These are phyloP conservation scores for Uria aalge DNA, from an alignment of 2,113 vertebrate species.

Conservation along the genomic window DNA sequence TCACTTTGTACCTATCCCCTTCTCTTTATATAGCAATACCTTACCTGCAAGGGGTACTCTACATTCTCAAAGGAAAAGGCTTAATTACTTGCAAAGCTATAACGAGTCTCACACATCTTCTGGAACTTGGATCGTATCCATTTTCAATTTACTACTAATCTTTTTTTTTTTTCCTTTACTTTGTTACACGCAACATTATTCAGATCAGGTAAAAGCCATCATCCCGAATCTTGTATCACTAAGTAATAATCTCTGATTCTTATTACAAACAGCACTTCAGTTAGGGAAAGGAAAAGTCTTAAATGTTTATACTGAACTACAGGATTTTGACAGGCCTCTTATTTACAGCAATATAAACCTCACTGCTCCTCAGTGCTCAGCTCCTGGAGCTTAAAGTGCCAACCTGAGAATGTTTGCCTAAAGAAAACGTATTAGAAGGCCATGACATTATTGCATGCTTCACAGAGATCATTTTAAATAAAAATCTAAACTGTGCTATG, in stretches of 20 bases:
- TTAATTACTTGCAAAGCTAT: neutral
- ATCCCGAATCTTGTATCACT: neutral
- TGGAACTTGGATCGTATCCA: neutral
- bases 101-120: neutral
- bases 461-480: neutral
- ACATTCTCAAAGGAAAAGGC: neutral
- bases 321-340: neutral
- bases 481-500: neutral
- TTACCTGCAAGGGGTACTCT: neutral
- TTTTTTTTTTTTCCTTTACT: neutral
- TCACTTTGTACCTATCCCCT: neutral
- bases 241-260: neutral
- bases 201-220: neutral
- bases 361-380: neutral
- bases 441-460: neutral
- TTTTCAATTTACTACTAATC: neutral
- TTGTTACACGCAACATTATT: neutral
- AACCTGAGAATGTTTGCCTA: neutral
- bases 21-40: neutral
- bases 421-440: neutral
- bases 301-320: neutral
- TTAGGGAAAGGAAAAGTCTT: neutral
- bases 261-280: neutral
- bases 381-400: neutral
- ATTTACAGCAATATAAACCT: neutral